Conservation (phyloP, 2,888 invertebrate genomes). For the Catocala fraxini region DNA sequence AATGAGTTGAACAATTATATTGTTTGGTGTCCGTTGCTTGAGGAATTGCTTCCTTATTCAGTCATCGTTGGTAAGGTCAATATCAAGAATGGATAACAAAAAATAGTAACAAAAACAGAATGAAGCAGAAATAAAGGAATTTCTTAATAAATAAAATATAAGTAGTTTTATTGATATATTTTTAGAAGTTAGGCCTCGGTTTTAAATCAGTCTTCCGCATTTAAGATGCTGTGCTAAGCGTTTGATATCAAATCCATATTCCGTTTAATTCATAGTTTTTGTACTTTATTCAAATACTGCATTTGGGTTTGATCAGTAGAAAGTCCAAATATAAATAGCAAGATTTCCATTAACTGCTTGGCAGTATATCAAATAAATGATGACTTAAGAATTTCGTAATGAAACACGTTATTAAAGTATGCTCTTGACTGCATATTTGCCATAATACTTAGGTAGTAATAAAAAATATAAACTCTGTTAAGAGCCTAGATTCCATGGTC, state of each 20-base stretch:
- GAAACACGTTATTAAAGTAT: constrained; percentile 8
- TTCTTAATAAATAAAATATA: background rate
- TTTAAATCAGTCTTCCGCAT: constrained; percentile 13
- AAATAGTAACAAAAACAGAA: constrained; percentile 6
- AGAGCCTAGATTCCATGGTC: no score
- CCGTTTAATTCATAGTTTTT: no score
- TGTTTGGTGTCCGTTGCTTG: constrained; percentile 34
- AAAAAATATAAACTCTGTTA: background rate
- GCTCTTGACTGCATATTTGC: no score
- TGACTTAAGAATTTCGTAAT: constrained; percentile 14
- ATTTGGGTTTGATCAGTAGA: background rate
- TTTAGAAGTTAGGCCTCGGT: constrained; percentile 16
- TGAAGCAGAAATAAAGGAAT: background rate
- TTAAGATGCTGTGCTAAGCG: no score
- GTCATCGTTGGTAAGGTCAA: constrained; percentile 47
- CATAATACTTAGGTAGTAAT: no score
- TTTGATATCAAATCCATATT: no score
- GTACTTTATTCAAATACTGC: background rate
- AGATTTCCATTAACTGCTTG: constrained; percentile 25
- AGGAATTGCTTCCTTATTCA: constrained; percentile 45
- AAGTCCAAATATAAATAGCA: constrained; percentile 2
- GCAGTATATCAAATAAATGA: constrained; percentile 32
- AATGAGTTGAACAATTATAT: constrained; percentile 20
- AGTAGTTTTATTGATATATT: background rate
- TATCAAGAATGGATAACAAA: constrained; percentile 26